Conservation (phyloP, 2,113 vertebrate genomes). For the Leucoraja erinaceus region DNA sequence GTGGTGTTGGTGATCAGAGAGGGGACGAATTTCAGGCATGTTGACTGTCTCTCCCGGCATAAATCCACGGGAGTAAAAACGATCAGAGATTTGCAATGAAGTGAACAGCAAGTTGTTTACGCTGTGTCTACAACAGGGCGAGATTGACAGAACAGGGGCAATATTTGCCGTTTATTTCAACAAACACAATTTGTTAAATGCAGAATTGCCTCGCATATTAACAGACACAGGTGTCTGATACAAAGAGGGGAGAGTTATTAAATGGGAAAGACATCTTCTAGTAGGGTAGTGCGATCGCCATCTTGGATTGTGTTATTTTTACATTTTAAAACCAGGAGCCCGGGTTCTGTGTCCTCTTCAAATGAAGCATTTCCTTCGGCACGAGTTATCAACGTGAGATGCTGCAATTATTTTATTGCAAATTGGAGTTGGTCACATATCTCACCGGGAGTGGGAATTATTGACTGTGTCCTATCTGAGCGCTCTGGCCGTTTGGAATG, state of each 20-base stretch:
- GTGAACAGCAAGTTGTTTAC: not conserved
- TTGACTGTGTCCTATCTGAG: not conserved
- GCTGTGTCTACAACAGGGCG: not conserved
- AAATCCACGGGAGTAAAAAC: not conserved
- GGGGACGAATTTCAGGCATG: not conserved
- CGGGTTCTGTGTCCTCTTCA: not conserved
- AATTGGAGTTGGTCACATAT: not conserved
- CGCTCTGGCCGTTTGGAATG: not conserved
- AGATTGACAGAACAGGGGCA: not conserved
- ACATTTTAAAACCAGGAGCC: not conserved
- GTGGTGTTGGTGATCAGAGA: no score
- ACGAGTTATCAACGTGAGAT: not conserved
- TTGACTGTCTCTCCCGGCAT: not conserved
- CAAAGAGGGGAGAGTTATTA: not conserved
- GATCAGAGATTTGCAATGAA: not conserved
- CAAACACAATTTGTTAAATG: not conserved
- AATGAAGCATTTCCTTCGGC: not conserved
- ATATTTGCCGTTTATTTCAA: not conserved
- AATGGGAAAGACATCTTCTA: not conserved
- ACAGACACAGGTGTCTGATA: not conserved
- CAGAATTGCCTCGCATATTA: not conserved
- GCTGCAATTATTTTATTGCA: not conserved
- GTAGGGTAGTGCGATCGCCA: not conserved
- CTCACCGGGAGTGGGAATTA: not conserved
- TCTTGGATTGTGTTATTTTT: slow-evolving; percentile 1